phyloP scores from a whole-genome alignment of 2,113 vertebrate species.

The Periophthalmus modestus region DNA sequence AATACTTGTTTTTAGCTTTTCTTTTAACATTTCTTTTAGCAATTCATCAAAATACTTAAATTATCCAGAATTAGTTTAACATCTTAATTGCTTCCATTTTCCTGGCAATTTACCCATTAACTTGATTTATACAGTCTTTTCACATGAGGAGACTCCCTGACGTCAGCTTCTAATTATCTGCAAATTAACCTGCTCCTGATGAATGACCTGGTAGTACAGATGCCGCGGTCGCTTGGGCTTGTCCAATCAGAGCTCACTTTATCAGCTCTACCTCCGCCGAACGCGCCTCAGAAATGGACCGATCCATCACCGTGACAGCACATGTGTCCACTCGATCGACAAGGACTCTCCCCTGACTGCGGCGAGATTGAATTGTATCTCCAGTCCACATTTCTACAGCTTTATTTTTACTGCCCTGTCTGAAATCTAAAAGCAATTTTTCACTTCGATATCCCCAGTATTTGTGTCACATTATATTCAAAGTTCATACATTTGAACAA shows the following conservation, averaged over 20 bases:
- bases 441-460: not conserved
- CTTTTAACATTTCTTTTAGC: not conserved
- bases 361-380: conserved; percentile 8
- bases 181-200: conserved; percentile 18
- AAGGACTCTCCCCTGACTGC: conserved; percentile 15
- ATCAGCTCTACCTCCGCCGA: conserved; percentile 8
- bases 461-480: not conserved
- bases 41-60: not conserved
- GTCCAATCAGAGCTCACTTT: conserved; percentile 24
- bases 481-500: not conserved
- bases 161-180: not conserved
- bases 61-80: not conserved
- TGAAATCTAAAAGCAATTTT: not conserved
- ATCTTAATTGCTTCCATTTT: not conserved
- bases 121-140: conserved; percentile 1
- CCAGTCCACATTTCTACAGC: not conserved
- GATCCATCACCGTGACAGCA: conserved; percentile 57
- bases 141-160: not conserved
- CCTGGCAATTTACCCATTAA: not conserved
- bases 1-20: not conserved
- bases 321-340: conserved; percentile 30
- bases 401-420: conserved; percentile 6
- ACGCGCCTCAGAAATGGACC: conserved; percentile 38
- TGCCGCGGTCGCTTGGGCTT: conserved; percentile 3
- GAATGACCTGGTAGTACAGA: conserved; percentile 13